Evolutionary conservation across 1,140 invertebrate species (phyloP).

Genomic region (Brachionus plicatilis): DNA sequence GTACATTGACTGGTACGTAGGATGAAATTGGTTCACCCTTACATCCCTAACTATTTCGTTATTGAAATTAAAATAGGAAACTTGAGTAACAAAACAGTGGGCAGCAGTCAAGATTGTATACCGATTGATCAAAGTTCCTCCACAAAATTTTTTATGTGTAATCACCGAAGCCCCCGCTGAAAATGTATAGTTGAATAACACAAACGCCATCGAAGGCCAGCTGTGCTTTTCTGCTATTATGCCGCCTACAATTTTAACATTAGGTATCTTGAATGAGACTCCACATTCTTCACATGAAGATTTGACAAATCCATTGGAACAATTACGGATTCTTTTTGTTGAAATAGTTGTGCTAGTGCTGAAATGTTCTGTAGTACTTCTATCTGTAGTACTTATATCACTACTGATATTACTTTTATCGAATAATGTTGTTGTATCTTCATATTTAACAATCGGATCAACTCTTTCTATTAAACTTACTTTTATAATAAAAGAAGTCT

Average conservation of each 20-base stretch:
- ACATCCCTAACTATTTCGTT: neutral
- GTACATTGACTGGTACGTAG: neutral
- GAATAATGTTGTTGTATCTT: neutral
- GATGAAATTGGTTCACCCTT: neutral
- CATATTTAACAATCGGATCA: neutral
- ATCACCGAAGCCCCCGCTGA: neutral
- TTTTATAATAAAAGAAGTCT: neutral
- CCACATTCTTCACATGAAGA: slow-evolving; percentile 21
- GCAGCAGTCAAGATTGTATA: slow-evolving; percentile 33
- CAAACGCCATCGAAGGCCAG: slow-evolving; percentile 21
- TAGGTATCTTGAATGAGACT: neutral
- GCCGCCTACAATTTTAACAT: neutral
- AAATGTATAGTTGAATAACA: slow-evolving; percentile 8
- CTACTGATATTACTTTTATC: too few relatives aligned
- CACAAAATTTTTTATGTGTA: neutral
- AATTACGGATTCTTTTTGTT: neutral
- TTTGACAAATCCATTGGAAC: neutral
- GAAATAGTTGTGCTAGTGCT: too few relatives aligned
- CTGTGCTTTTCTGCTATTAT: neutral
- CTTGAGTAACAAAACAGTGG: slow-evolving; percentile 2
- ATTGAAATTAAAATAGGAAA: neutral
- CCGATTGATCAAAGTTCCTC: slow-evolving; percentile 7
- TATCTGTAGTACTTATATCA: too few relatives aligned
- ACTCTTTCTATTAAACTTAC: neutral
- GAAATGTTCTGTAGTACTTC: too few relatives aligned